Conservation (phyloP, 1,140 invertebrate species). For the Agrilus planipennis region DNA sequence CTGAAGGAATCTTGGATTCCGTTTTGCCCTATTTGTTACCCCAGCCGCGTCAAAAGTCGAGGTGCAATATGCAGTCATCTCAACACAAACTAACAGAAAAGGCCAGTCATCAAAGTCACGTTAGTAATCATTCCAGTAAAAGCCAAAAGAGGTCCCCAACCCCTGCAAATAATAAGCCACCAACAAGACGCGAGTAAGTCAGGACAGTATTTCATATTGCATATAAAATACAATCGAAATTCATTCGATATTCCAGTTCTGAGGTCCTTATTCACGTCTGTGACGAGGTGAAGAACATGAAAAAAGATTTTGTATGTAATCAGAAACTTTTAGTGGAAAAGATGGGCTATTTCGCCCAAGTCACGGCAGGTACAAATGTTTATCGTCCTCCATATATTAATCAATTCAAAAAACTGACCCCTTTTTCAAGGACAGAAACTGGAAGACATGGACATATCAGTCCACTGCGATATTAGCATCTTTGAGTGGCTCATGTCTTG, state of each 20-base stretch:
- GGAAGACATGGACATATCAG: slow-evolving; percentile 93
- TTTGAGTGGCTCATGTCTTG: slow-evolving; percentile 97
- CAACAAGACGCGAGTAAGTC: too few relatives aligned
- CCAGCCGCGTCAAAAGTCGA: slow-evolving; percentile 23
- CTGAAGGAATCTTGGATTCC: slow-evolving; percentile 66
- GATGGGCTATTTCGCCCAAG: slow-evolving; percentile 91
- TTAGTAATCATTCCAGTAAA: not conserved
- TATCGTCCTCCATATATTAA: slow-evolving; percentile 7
- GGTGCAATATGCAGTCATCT: not conserved
- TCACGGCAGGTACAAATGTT: slow-evolving; percentile 48
- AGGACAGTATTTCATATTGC: too few relatives aligned
- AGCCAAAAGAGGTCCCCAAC: not conserved
- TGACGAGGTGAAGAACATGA: slow-evolving; percentile 74
- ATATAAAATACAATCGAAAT: too few relatives aligned
- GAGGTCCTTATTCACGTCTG: slow-evolving; percentile 81
- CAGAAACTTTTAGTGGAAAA: slow-evolving; percentile 74
- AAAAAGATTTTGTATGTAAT: slow-evolving; percentile 78
- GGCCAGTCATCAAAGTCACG: not conserved
- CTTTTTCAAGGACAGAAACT: slow-evolving; percentile 50
- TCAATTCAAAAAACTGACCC: not conserved
- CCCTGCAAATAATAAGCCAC: too few relatives aligned
- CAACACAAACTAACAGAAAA: slow-evolving; percentile 2
- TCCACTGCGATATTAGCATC: slow-evolving; percentile 85
- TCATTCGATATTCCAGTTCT: too few relatives aligned
- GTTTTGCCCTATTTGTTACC: slow-evolving; percentile 56